Evolutionary conservation across 2,113 vertebrate species (phyloP), one percentile per base, ranked within the genome.

Genomic region (Perca flavescens): DNA sequence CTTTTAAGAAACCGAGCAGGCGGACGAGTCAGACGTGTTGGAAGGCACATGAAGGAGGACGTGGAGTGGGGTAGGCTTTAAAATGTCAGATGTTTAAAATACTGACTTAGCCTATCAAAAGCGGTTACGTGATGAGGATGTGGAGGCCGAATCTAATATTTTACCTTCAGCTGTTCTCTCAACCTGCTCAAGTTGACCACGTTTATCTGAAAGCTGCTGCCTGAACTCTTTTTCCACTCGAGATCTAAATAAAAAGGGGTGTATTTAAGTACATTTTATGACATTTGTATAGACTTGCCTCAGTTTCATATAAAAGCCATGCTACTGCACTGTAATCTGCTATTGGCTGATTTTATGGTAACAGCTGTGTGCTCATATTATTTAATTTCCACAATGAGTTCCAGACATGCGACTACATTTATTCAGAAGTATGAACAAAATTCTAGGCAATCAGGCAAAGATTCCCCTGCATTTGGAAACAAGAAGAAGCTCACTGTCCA

Each of bases 1-100:
- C 83, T 91, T 79, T 85, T 86, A 77, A 88, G 79, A 87, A 77
- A 85, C 75, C 71, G 71, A 79, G 56, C 65, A 81, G 31, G 15
- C 56, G 6, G 70, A 22, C n/a, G 22, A 65, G 74, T 80, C 8
- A 56, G 80, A 91, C 64, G 57, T 90, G 86, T 64, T 57, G 82
- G 77, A 62, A 67, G 74, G 56, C 85, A 89, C 80, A 67, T 28
- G 54, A 70, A 15, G 16, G 40, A 80, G 61, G 61, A 79, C 84
- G 57, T 76, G 79, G 53, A 43, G 31, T 9, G 31, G 2, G 16
- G 34, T 15, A 25, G 40, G 47, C 14, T 77, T 76, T 40, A 54
- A 63, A 77, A 77, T 25, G n/a, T 60, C 53, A 75, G 53, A 75
- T 10, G 8, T 21, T 71, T 4, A 66, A 49, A 58, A 64, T 53